Evolutionary conservation across 2,888 invertebrate species (phyloP).

Genomic region (Drosophila paranaensis): DNA sequence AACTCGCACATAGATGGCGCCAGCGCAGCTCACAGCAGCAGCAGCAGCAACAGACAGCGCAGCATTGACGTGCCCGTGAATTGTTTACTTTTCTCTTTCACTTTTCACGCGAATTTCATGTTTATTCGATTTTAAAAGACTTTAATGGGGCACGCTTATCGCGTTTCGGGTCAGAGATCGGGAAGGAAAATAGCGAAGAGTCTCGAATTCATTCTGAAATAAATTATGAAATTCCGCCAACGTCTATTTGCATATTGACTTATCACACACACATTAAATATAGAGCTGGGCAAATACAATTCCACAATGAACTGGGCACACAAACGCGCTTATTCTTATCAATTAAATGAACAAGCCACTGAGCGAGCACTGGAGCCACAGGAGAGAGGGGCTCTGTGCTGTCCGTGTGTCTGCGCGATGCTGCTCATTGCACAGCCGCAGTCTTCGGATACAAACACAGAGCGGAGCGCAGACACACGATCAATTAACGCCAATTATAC

Average conservation of each 20-base stretch:
- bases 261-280: conserved; percentile 16
- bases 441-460: conserved; percentile 30
- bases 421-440: conserved; percentile 26
- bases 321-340: conserved; percentile 60
- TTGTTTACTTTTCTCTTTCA: conserved; percentile 4
- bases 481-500: conserved; percentile 77
- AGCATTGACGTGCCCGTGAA: conserved; percentile 4
- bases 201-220: conserved; percentile 39
- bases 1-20: conserved; percentile 9
- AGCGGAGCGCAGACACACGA: conserved; percentile 40
- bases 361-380: conserved; percentile 7
- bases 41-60: background rate
- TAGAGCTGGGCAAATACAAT: conserved; percentile 20
- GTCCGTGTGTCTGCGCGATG: conserved; percentile 9
- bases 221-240: conserved; percentile 23
- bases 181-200: conserved; percentile 19
- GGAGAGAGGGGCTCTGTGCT: conserved; percentile 11
- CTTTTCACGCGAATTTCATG: conserved; percentile 5
- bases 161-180: conserved; percentile 37
- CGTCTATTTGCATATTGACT: conserved; percentile 31
- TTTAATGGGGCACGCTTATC: conserved; percentile 40
- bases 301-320: conserved; percentile 25
- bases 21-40: background rate
- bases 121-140: conserved; percentile 16
- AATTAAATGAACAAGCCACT: conserved; percentile 64